These are phyloP conservation scores for Oscheius myriophilus DNA, from an alignment of 2,888 invertebrate genomes.

Conservation along the genomic window DNA sequence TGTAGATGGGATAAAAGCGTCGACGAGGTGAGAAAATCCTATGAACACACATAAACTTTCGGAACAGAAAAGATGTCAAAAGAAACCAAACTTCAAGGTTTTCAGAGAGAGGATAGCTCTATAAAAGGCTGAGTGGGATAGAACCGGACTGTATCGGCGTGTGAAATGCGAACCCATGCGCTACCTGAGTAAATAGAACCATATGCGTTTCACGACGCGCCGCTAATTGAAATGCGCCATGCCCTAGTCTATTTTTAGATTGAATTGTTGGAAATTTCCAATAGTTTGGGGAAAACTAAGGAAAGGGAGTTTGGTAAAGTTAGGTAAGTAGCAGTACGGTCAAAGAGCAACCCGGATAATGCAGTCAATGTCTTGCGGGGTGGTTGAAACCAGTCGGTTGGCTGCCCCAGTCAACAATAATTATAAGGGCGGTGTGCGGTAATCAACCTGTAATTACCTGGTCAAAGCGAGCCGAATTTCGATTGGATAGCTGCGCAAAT, in stretches of 20 bases:
- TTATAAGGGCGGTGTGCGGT: conserved; percentile 20
- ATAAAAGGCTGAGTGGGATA: too few relatives aligned
- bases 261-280: too few relatives aligned
- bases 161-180: conserved; percentile 23
- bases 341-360: too few relatives aligned
- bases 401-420: conserved; percentile 19
- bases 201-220: conserved; percentile 27
- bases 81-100: too few relatives aligned
- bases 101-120: too few relatives aligned
- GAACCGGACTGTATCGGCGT: conserved; percentile 14
- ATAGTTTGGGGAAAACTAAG: too few relatives aligned
- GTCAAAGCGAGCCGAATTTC: conserved; percentile 31
- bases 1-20: not conserved
- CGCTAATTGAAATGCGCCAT: conserved; percentile 27
- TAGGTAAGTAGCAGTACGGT: too few relatives aligned
- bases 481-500: conserved; percentile 28
- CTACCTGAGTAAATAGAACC: conserved; percentile 31
- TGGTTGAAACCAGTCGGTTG: conserved; percentile 13
- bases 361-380: too few relatives aligned
- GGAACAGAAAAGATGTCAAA: too few relatives aligned
- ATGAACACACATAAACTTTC: conserved; percentile 4
- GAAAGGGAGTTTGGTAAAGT: too few relatives aligned
- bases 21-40: conserved; percentile 27
- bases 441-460: conserved; percentile 31
- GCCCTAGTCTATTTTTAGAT: too few relatives aligned